Evolutionary conservation across 2,888 invertebrate species (phyloP), one percentile per base, ranked within the genome.

Genomic region (Leptura quadrifasciata): DNA sequence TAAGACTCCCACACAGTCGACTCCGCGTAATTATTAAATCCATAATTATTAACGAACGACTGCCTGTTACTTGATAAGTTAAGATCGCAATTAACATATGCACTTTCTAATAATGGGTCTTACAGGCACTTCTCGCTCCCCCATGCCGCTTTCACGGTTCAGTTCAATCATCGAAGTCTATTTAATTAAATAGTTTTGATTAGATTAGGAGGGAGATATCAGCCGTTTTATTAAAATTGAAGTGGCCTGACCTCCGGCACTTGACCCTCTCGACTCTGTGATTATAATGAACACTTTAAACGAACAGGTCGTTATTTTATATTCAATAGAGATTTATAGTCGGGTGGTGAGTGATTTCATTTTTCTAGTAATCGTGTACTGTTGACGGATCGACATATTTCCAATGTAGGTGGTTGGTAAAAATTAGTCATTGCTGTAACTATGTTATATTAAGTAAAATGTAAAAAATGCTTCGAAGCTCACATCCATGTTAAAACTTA

Each of bases 261-360:
- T 17, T 73, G 76, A 76, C 76, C 76, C 63, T 61, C 67, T 73
- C 69, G 71, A 72, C 72, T 65, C 35, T 9, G n/a, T n/a, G n/a
- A n/a, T n/a, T n/a, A 61, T 15, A 31, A 35, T 1, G 10, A 39
- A 39, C 10, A 39, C 63, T 17, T 18, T 2, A 20, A 21, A 15
- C 20, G 63, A 63, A 10, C 20, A 15, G 39, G 39, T 10, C 35
- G 18, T 20, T 61, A 35, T 63, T 18, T 39, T 39, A 47, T n/a
- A 5, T 47, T 47, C n/a, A 2, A 47, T 47, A 47, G 47, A 47
- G n/a, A 47, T 47, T 47, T 47, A 47, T 47, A 47, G 47, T n/a
- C 47, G 15, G 47, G n/a, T 47, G n/a, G 47, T 47, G 1, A n/a
- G n/a, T 47, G 15, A 47, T 47, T 47, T n/a, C 8, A 0, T 47